Percentiles rank a stretch among this genome's conserved stretches.
Evolutionary conservation across 2,888 invertebrate species (phyloP).

Genomic region (Andrena fulva): DNA sequence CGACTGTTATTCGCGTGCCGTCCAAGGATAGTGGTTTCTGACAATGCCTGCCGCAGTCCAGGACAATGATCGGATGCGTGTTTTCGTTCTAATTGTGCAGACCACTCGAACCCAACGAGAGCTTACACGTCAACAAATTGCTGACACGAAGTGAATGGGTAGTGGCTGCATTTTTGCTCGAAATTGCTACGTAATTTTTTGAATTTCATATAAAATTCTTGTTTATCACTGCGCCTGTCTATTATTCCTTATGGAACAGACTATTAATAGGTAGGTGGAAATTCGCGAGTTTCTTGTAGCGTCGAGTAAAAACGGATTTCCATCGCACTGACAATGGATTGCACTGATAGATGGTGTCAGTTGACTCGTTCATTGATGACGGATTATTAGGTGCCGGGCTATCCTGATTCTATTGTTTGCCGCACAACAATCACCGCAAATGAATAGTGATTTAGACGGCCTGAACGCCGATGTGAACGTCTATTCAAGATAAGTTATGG

Average conservation of each 20-base stretch:
- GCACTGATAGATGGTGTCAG: constrained; percentile 31
- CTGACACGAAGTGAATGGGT: not conserved
- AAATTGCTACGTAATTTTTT: not conserved
- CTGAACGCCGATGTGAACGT: constrained; percentile 28
- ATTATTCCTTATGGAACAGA: not conserved
- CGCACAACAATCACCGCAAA: constrained; percentile 43
- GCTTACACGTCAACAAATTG: not conserved
- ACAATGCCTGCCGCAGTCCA: not conserved
- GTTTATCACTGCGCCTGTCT: too few relatives aligned
- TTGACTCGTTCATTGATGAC: constrained; percentile 40
- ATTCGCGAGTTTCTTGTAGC: too few relatives aligned
- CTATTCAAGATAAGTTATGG: constrained; percentile 51
- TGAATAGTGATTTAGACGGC: constrained; percentile 53
- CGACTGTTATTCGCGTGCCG: constrained; percentile 2
- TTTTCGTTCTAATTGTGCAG: not conserved
- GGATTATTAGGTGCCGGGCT: constrained; percentile 56
- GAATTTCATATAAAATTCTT: too few relatives aligned
- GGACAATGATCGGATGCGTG: not conserved
- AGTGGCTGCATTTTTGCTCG: not conserved
- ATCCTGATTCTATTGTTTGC: constrained; percentile 54
- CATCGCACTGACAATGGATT: constrained; percentile 23
- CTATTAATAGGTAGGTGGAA: not conserved
- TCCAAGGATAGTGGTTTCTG: not conserved
- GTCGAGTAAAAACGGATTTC: not conserved
- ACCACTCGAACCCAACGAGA: not conserved